Percentiles rank a stretch among this genome's conserved stretches.
These are phyloP conservation scores for Dolichopus griseipennis DNA, from an alignment of 2,888 invertebrate species.

Conservation along the genomic window DNA sequence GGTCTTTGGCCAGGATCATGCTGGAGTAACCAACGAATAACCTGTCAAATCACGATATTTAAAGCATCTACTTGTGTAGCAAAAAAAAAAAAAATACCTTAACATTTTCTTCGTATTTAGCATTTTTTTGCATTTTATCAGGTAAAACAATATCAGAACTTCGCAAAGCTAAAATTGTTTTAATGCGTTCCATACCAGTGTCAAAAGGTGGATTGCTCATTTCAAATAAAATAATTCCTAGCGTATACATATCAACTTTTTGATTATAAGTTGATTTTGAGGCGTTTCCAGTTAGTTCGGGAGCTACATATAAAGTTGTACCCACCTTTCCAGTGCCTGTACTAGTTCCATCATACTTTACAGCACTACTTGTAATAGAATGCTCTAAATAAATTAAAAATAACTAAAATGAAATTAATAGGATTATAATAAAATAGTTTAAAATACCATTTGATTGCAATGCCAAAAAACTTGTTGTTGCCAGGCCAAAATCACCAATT, in stretches of 20 bases:
- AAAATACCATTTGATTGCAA: constrained; percentile 36
- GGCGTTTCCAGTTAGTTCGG: constrained; percentile 68
- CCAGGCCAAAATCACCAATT: constrained; percentile 96
- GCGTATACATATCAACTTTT: constrained; percentile 78
- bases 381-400: constrained; percentile 16
- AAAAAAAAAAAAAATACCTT: constrained; percentile 43
- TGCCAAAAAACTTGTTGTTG: constrained; percentile 64
- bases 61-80: neutral
- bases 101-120: constrained; percentile 39
- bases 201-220: constrained; percentile 81
- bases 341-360: constrained; percentile 33
- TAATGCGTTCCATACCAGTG: constrained; percentile 84
- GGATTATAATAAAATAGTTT: neutral
- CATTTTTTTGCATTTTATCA: constrained; percentile 48
- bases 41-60: constrained; percentile 36
- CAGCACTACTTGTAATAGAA: constrained; percentile 22
- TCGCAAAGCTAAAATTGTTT: constrained; percentile 65
- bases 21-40: constrained; percentile 63
- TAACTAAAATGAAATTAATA: neutral
- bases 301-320: constrained; percentile 90
- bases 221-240: constrained; percentile 90
- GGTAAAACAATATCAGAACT: constrained; percentile 63
- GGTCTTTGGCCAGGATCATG: constrained; percentile 80
- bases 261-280: constrained; percentile 73
- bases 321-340: constrained; percentile 75